Evolutionary conservation across 2,888 invertebrate genomes (phyloP).

Genomic region (Acanthopleura granulata): DNA sequence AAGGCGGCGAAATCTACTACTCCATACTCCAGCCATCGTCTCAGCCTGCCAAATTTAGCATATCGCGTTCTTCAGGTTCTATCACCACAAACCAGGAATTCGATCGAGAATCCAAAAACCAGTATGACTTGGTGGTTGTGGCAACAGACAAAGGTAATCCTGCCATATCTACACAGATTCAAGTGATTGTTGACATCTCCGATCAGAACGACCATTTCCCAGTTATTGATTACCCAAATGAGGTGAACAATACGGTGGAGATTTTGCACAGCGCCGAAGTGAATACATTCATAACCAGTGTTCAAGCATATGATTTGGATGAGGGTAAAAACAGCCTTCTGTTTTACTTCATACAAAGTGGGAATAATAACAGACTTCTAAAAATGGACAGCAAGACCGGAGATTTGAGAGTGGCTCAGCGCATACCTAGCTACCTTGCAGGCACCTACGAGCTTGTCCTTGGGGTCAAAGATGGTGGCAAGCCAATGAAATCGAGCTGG

Average conservation of each 20-base stretch:
- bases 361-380: conserved; percentile 29
- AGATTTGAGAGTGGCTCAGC: conserved; percentile 24
- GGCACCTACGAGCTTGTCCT: neutral
- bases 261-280: neutral
- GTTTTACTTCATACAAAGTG: conserved; percentile 21
- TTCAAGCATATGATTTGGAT: conserved; percentile 31
- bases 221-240: neutral
- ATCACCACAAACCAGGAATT: conserved; percentile 7
- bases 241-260: neutral
- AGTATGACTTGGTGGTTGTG: conserved; percentile 6
- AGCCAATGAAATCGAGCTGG: neutral
- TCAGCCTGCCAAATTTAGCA: neutral
- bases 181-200: neutral
- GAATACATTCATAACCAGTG: conserved; percentile 27
- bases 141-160: conserved; percentile 13
- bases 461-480: conserved; percentile 4
- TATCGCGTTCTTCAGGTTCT: neutral
- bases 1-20: neutral
- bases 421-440: conserved; percentile 19
- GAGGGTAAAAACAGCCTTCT: conserved; percentile 29
- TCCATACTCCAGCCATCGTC: neutral
- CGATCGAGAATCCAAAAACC: neutral
- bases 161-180: neutral
- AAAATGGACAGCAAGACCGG: conserved; percentile 29
- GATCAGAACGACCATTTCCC: conserved; percentile 19